Conservation (phyloP, 2,113 vertebrate genomes). For the Crypturellus undulatus region DNA sequence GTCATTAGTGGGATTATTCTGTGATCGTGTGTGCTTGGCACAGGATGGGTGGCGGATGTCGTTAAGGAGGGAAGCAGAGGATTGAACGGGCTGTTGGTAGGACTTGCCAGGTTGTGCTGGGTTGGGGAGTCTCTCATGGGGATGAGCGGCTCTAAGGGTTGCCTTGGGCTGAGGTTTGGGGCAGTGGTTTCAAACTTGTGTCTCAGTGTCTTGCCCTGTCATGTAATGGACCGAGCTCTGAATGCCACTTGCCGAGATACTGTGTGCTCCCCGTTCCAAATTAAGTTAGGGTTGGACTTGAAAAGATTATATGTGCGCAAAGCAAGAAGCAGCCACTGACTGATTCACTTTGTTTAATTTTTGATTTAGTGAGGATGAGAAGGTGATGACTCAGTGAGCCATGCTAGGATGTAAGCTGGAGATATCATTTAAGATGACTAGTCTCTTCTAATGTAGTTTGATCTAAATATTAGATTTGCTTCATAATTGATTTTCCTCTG, state of each 20-base stretch:
- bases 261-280: neutral
- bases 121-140: neutral
- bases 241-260: neutral
- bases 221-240: neutral
- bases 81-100: neutral
- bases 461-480: constrained; percentile 59
- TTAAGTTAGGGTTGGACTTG: constrained; percentile 2
- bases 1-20: no score
- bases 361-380: constrained; percentile 37
- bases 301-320: neutral
- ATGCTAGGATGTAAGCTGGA: constrained; percentile 28
- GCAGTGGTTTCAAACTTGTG: rapidly evolving
- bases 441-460: constrained; percentile 18
- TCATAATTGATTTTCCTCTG: constrained; percentile 35
- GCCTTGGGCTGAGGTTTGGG: neutral
- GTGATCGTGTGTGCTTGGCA: neutral
- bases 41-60: neutral
- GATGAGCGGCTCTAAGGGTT: neutral
- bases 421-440: constrained; percentile 20
- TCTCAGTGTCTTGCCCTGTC: neutral
- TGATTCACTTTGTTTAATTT: constrained; percentile 50
- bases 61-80: neutral
- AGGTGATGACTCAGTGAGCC: constrained; percentile 52
- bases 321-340: constrained; percentile 33
- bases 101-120: rapidly evolving